These are phyloP conservation scores for Agrochola litura DNA, from an alignment of 2,888 invertebrate genomes.

Conservation along the genomic window DNA sequence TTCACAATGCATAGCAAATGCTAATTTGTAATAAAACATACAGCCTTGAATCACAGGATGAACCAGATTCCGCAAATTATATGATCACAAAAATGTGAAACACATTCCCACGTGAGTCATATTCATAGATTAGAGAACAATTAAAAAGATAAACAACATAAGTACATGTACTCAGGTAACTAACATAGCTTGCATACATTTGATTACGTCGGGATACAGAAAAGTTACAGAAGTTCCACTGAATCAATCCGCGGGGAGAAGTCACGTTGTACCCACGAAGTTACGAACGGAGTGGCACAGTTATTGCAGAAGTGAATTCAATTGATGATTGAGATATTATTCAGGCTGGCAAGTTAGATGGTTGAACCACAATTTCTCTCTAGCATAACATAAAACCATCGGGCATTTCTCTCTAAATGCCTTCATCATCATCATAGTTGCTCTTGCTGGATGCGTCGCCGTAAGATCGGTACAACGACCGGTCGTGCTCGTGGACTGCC, in stretches of 20 bases:
- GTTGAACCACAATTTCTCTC: background rate
- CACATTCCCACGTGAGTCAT: slow-evolving; percentile 54
- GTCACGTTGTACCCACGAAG: background rate
- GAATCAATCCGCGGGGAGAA: background rate
- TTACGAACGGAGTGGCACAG: background rate
- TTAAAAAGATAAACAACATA: slow-evolving; percentile 56
- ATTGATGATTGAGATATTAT: background rate
- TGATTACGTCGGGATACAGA: slow-evolving; percentile 7
- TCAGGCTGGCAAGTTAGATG: background rate
- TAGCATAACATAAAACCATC: background rate
- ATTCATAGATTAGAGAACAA: slow-evolving; percentile 49
- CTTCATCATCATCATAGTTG: background rate
- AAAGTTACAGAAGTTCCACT: slow-evolving; percentile 41
- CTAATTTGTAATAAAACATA: slow-evolving; percentile 5
- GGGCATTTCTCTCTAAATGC: too few relatives aligned
- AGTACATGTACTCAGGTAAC: slow-evolving; percentile 47
- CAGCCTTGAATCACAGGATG: slow-evolving; percentile 16
- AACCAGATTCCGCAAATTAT: slow-evolving; percentile 15
- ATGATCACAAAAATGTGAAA: slow-evolving; percentile 26
- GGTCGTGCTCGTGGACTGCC: background rate
- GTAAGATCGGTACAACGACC: background rate
- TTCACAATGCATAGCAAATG: slow-evolving; percentile 2
- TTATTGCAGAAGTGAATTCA: slow-evolving; percentile 5
- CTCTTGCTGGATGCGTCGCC: too few relatives aligned
- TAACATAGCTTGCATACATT: slow-evolving; percentile 46